Evolutionary conservation across 1,140 invertebrate species (phyloP).

Genomic region (Hyles euphorbiae): DNA sequence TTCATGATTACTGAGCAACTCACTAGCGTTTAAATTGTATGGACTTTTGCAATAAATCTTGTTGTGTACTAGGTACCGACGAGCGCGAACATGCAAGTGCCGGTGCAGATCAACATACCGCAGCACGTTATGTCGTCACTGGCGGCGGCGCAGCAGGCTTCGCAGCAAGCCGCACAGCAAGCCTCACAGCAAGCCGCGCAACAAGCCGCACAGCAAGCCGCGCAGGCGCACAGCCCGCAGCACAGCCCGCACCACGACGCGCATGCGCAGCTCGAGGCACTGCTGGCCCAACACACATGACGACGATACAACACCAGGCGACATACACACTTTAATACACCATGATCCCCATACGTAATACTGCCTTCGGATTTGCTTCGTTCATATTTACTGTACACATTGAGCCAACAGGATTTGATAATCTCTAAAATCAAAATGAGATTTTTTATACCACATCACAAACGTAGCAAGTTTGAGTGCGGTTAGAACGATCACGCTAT

Average conservation of each 20-base stretch:
- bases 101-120: conserved; percentile 72
- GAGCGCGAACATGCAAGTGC: conserved; percentile 52
- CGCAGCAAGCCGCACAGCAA: conserved; percentile 22
- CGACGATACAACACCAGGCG: conserved; percentile 9
- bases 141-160: conserved; percentile 39
- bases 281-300: conserved; percentile 61
- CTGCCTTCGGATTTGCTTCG: too few relatives aligned
- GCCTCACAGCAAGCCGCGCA: conserved; percentile 20
- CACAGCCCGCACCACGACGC: conserved; percentile 14
- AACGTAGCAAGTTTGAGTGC: too few relatives aligned
- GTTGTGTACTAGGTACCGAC: conserved; percentile 56
- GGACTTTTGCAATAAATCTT: not conserved
- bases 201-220: conserved; percentile 33
- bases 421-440: too few relatives aligned
- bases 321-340: too few relatives aligned
- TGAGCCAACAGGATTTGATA: too few relatives aligned
- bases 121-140: conserved; percentile 65
- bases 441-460: too few relatives aligned
- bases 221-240: conserved; percentile 19
- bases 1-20: too few relatives aligned
- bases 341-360: too few relatives aligned
- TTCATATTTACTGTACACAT: too few relatives aligned
- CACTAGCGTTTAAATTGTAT: too few relatives aligned
- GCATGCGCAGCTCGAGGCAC: conserved; percentile 54
- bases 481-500: too few relatives aligned